Conservation (phyloP, 2,888 invertebrate genomes). For the Mesorhabditis spiculigera region DNA sequence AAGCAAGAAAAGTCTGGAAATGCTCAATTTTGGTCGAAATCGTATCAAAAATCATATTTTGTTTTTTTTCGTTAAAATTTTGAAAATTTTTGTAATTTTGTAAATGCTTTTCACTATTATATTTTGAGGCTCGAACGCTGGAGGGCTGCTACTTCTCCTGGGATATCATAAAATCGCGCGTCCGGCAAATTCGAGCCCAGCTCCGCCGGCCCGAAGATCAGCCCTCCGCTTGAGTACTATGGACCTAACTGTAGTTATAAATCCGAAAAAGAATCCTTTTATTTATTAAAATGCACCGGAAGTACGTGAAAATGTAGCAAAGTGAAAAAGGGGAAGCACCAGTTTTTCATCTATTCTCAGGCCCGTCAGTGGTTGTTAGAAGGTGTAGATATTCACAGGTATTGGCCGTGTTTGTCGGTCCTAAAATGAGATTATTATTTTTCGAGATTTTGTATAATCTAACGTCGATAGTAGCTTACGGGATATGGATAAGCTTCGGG, state of each 20-base stretch:
- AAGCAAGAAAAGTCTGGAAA: too few species aligned
- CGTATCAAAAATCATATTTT: background rate
- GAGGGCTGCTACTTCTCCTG: conserved; percentile 76
- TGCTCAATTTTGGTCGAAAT: too few species aligned
- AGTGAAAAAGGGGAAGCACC: too few species aligned
- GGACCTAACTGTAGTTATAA: conserved; percentile 11
- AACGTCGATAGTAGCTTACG: background rate
- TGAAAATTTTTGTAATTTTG: background rate
- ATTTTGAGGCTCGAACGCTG: conserved; percentile 64
- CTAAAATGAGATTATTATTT: too few species aligned
- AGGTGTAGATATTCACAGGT: too few species aligned
- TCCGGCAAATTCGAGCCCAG: conserved; percentile 41
- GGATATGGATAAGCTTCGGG: background rate
- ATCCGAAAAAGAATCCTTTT: conserved; percentile 17
- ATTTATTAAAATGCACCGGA: too few species aligned
- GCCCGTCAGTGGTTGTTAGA: too few species aligned
- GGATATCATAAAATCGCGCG: conserved; percentile 74
- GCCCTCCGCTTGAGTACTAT: conserved; percentile 22
- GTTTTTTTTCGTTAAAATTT: background rate
- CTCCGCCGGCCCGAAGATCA: conserved; percentile 31
- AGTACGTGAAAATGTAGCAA: too few species aligned
- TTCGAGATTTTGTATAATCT: too few species aligned
- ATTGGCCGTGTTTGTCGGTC: too few species aligned
- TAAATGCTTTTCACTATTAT: too few species aligned
- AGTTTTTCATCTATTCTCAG: too few species aligned